These are phyloP conservation scores for Lathamus discolor DNA, from an alignment of 2,113 vertebrate species.

Conservation along the genomic window DNA sequence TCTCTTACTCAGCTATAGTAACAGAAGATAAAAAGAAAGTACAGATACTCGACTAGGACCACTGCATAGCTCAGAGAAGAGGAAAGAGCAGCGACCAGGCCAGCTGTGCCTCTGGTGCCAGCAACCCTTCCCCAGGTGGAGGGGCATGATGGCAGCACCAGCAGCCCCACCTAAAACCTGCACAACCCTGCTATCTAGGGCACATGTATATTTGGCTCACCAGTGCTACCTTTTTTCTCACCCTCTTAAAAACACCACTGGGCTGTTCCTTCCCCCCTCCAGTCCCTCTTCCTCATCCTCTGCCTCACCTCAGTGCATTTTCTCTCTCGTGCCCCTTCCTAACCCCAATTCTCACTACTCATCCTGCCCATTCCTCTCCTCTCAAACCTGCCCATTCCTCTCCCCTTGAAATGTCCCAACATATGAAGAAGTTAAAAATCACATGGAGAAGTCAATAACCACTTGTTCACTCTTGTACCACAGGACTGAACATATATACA, in stretches of 20 bases:
- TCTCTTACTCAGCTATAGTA: background rate
- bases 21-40: background rate
- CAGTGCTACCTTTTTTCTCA: background rate
- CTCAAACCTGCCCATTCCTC: rapidly evolving
- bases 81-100: background rate
- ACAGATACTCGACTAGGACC: background rate
- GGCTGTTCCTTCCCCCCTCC: background rate
- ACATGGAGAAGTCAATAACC: background rate
- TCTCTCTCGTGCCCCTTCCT: background rate
- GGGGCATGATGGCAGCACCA: rapidly evolving
- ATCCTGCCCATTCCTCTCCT: rapidly evolving
- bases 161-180: background rate
- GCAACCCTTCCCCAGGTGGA: background rate
- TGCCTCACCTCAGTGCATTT: background rate
- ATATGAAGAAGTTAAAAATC: background rate
- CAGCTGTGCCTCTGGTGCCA: background rate
- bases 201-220: background rate
- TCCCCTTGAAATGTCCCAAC: background rate
- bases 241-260: background rate
- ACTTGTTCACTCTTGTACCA: background rate
- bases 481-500: background rate
- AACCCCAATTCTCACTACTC: background rate
- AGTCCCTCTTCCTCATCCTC: background rate
- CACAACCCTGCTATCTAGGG: background rate
- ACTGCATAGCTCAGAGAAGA: rapidly evolving